phyloP scores from a whole-genome alignment of 2,797 vertebrate species.

The Coluber constrictor region DNA sequence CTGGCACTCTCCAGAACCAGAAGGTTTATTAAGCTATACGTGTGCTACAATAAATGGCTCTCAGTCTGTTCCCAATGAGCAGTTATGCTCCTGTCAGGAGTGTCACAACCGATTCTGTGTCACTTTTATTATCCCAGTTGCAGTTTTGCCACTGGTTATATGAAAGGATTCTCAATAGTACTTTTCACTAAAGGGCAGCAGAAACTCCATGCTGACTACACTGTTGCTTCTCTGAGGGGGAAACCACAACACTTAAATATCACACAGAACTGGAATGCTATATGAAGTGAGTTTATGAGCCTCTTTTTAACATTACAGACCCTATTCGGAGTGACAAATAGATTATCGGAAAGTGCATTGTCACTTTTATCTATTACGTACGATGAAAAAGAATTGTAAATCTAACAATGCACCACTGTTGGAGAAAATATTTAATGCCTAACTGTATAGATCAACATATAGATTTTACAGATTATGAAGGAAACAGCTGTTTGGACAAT shows the following conservation, averaged over 20 bases:
- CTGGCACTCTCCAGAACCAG: background rate
- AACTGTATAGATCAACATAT: conserved; percentile 21
- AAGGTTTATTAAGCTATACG: background rate
- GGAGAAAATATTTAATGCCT: background rate
- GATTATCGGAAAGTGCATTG: conserved; percentile 58
- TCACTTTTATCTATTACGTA: conserved; percentile 43
- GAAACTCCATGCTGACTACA: background rate
- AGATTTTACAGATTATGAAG: background rate
- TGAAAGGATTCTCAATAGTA: background rate
- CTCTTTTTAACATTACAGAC: conserved; percentile 44
- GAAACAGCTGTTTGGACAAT: background rate
- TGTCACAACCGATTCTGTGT: background rate
- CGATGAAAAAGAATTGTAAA: conserved; percentile 33
- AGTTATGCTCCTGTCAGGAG: background rate
- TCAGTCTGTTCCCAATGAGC: background rate
- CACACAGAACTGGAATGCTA: conserved; percentile 37
- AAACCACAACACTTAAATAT: conserved; percentile 57
- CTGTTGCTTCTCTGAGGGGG: conserved; percentile 30
- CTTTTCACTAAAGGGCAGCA: background rate
- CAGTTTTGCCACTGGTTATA: background rate
- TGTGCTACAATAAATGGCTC: background rate
- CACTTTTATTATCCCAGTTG: background rate
- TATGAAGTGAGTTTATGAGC: conserved; percentile 39
- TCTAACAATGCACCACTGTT: background rate
- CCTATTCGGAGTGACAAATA: conserved; percentile 42